phyloP scores from a whole-genome alignment of 1,140 invertebrate genomes.

The Philaenus spumarius region DNA sequence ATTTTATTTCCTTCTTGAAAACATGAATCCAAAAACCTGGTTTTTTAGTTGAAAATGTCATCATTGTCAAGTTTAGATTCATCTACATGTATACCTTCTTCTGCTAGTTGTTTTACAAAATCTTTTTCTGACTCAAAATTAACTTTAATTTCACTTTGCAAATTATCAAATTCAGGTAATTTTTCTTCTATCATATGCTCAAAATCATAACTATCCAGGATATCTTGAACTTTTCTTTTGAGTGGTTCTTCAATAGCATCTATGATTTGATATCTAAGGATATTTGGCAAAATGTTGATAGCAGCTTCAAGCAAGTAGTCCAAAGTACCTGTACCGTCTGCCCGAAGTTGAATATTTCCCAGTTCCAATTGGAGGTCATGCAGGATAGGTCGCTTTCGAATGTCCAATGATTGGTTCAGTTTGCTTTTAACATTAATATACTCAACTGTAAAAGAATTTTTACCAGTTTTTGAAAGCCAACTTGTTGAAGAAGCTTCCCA shows the following conservation, averaged over 20 bases:
- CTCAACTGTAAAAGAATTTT: conserved; percentile 64
- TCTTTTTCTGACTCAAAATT: background rate
- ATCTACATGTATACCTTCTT: background rate
- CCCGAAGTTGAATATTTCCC: conserved; percentile 68
- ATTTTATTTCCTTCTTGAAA: too few relatives aligned
- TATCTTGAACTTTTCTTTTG: conserved; percentile 56
- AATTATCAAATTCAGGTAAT: conserved; percentile 38
- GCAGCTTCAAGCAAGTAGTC: conserved; percentile 72
- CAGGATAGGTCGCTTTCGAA: conserved; percentile 58
- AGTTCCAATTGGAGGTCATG: conserved; percentile 68
- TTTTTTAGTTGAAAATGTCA: too few relatives aligned
- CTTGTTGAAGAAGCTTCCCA: conserved; percentile 68
- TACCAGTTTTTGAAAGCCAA: conserved; percentile 59
- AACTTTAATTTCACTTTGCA: background rate
- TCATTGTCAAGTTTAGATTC: background rate
- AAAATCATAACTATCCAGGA: conserved; percentile 62
- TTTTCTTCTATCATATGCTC: conserved; percentile 62
- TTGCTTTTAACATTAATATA: conserved; percentile 54
- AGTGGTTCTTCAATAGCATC: conserved; percentile 69
- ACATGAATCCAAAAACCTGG: too few relatives aligned
- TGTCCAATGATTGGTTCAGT: conserved; percentile 67
- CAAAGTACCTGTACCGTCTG: conserved; percentile 66
- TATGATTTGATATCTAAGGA: conserved; percentile 76
- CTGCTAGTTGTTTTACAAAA: background rate
- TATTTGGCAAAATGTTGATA: conserved; percentile 72